Evolutionary conservation across 2,113 vertebrate species (phyloP).

Genomic region (Camelus bactrianus): DNA sequence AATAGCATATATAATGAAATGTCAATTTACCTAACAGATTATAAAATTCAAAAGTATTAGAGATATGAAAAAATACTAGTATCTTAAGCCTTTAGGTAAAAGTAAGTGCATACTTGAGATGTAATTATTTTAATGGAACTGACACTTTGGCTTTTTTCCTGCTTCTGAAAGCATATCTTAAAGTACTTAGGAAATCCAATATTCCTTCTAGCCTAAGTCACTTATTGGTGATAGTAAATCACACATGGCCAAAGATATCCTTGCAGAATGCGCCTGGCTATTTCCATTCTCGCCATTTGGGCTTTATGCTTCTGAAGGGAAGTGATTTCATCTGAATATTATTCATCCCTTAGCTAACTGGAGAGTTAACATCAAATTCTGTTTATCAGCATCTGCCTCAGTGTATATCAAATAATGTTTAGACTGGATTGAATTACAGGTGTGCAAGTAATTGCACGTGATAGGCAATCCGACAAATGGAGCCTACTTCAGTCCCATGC

Average conservation of each 20-base stretch:
- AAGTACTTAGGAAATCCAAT: slow-evolving; percentile 77
- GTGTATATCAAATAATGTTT: not conserved
- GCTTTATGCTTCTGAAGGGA: not conserved
- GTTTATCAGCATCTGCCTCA: slow-evolving; percentile 25
- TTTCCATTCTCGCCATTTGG: slow-evolving; percentile 34
- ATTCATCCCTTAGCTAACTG: slow-evolving; percentile 29
- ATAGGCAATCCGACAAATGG: not conserved
- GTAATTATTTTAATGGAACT: slow-evolving; percentile 82
- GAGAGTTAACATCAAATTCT: slow-evolving; percentile 32
- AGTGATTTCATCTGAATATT: not conserved
- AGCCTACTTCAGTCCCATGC: not conserved
- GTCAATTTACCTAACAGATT: slow-evolving; percentile 80
- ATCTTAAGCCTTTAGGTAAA: slow-evolving; percentile 73
- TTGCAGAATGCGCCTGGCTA: not conserved
- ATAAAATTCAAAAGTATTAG: slow-evolving; percentile 73
- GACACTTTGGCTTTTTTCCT: slow-evolving; percentile 66
- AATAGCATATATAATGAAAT: slow-evolving; percentile 80
- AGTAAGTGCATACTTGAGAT: slow-evolving; percentile 69
- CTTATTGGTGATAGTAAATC: slow-evolving; percentile 72
- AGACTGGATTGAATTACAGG: slow-evolving; percentile 42
- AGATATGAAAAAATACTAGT: slow-evolving; percentile 69
- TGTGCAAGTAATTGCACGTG: not conserved
- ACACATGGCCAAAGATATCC: slow-evolving; percentile 21
- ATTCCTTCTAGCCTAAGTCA: slow-evolving; percentile 64
- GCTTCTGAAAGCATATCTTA: slow-evolving; percentile 73